These are phyloP conservation scores for Scortum barcoo DNA, from an alignment of 2,113 vertebrate genomes.

Conservation along the genomic window DNA sequence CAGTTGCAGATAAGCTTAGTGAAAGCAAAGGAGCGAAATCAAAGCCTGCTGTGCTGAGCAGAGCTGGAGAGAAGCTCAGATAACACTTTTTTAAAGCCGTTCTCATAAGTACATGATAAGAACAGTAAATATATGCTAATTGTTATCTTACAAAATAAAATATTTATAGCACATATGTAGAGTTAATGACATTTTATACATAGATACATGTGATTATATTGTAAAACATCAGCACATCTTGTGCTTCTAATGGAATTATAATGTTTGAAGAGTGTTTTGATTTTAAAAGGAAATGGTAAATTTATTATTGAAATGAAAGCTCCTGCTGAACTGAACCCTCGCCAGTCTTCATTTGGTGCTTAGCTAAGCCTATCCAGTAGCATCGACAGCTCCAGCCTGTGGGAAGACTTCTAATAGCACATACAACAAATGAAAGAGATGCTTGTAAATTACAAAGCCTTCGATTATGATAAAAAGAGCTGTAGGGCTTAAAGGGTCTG, in stretches of 20 bases:
- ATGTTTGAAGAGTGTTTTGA: constrained; percentile 8
- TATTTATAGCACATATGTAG: neutral
- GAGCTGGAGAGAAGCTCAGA: constrained; percentile 13
- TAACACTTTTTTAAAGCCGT: constrained; percentile 7
- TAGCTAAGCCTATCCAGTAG: constrained; percentile 15
- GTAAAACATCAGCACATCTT: constrained; percentile 1
- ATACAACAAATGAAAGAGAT: neutral
- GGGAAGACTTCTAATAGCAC: neutral
- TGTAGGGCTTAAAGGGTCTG: neutral
- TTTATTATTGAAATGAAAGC: constrained; percentile 34
- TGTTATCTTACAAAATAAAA: constrained; percentile 9
- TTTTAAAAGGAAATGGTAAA: constrained; percentile 26
- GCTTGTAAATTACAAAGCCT: constrained; percentile 2
- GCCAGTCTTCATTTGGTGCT: constrained; percentile 9
- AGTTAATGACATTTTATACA: constrained; percentile 18
- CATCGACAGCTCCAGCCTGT: constrained; percentile 7
- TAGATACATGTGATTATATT: constrained; percentile 1
- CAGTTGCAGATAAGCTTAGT: constrained; percentile 50
- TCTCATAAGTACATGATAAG: neutral
- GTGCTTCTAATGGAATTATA: constrained; percentile 7
- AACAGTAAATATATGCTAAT: constrained; percentile 20
- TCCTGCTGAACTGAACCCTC: constrained; percentile 1
- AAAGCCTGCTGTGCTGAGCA: constrained; percentile 46
- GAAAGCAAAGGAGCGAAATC: constrained; percentile 47
- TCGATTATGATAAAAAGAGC: constrained; percentile 2